Percentiles rank a stretch among this genome's conserved stretches.
Evolutionary conservation across 2,888 invertebrate genomes (phyloP).

Genomic region (Tetragonisca angustula): DNA sequence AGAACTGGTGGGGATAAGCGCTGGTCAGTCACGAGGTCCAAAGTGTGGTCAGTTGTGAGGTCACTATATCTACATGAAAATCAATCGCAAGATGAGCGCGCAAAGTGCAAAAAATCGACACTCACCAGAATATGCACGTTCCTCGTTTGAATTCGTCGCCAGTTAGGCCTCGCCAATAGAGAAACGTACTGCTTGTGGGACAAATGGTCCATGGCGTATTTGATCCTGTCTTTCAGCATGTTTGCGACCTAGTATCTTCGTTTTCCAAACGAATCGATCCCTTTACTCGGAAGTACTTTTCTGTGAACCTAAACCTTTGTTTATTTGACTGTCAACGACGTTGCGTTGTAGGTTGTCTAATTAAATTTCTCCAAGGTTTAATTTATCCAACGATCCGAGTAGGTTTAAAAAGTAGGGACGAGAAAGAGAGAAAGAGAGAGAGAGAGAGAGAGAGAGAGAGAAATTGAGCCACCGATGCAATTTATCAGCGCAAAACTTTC

Average conservation of each 20-base stretch:
- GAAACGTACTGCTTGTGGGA: conserved; percentile 71
- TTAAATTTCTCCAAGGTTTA: conserved; percentile 30
- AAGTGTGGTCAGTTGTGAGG: no score
- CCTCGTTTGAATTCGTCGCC: conserved; percentile 68
- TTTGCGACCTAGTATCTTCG: conserved; percentile 31
- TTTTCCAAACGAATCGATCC: not conserved
- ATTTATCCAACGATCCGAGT: conserved; percentile 30
- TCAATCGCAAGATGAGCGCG: no score
- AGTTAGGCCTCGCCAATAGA: conserved; percentile 74
- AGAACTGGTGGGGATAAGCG: no score
- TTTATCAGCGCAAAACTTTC: conserved; percentile 32
- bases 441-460: not conserved
- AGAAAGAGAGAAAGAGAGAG: not conserved
- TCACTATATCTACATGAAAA: no score
- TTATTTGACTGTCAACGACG: not conserved
- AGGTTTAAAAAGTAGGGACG: not conserved
- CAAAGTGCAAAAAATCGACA: not conserved
- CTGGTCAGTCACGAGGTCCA: no score
- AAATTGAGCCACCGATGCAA: conserved; percentile 26
- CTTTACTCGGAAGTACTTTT: not conserved
- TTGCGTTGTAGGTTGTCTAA: conserved; percentile 31
- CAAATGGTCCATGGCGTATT: conserved; percentile 77
- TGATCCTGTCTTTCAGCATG: conserved; percentile 75
- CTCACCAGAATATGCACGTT: conserved; percentile 53
- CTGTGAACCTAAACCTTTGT: not conserved